phyloP scores from a whole-genome alignment of 1,140 invertebrate genomes.

The Dufourea novaeangliae region DNA sequence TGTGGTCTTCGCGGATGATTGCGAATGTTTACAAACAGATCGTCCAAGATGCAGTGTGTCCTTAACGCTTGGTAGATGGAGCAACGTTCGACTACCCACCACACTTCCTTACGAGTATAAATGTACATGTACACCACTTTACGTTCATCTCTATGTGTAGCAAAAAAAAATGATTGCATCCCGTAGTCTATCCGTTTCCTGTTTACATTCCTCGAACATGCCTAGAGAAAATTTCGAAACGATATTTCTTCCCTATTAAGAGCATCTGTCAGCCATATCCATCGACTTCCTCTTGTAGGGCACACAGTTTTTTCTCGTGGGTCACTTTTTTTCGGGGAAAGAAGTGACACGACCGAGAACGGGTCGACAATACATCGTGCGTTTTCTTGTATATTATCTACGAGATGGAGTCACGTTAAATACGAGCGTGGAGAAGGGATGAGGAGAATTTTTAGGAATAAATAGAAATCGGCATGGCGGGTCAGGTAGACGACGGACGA shows the following conservation, averaged over 20 bases:
- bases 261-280: neutral
- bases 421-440: neutral
- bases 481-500: neutral
- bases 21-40: slow-evolving; percentile 48
- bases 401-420: neutral
- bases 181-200: neutral
- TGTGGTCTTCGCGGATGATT: neutral
- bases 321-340: neutral
- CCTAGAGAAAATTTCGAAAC: neutral
- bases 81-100: too few species aligned
- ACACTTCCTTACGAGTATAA: too few species aligned
- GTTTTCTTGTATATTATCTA: too few species aligned
- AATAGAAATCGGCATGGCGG: neutral
- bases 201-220: neutral
- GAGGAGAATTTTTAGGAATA: neutral
- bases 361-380: too few species aligned
- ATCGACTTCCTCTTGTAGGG: neutral
- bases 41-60: neutral
- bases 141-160: too few species aligned
- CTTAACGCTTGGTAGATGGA: too few species aligned
- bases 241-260: neutral
- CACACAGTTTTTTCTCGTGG: neutral
- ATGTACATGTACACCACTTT: too few species aligned
- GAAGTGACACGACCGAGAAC: neutral
- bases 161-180: neutral